phyloP scores from a whole-genome alignment of 2,888 invertebrate genomes.

The Aporophyla lueneburgensis region DNA sequence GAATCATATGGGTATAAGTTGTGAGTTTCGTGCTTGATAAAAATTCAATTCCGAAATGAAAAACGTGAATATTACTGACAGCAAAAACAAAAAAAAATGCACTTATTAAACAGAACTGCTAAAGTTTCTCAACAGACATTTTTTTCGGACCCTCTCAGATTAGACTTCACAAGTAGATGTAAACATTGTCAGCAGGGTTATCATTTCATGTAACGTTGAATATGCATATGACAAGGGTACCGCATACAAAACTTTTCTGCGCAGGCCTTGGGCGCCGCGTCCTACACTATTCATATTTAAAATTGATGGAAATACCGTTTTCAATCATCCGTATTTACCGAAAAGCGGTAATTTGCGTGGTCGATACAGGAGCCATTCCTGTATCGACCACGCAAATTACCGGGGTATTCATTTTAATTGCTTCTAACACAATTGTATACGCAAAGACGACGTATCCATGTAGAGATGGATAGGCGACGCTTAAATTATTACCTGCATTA shows the following conservation, averaged over 20 bases:
- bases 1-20: neutral
- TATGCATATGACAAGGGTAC: slow-evolving; percentile 31
- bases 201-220: slow-evolving; percentile 31
- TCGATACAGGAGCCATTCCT: too few relatives aligned
- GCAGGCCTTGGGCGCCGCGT: too few relatives aligned
- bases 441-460: neutral
- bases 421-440: neutral
- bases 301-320: slow-evolving; percentile 16
- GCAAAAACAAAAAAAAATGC: too few relatives aligned
- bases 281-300: neutral
- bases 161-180: slow-evolving; percentile 4
- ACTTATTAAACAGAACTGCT: neutral
- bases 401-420: neutral
- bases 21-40: neutral
- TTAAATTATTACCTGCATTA: neutral
- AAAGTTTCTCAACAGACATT: neutral
- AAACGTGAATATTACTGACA: neutral
- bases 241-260: slow-evolving; percentile 11
- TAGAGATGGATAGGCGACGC: neutral
- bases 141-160: slow-evolving; percentile 16
- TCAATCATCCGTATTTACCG: neutral
- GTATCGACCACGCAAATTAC: too few relatives aligned
- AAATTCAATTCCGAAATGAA: neutral
- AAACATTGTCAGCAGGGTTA: slow-evolving; percentile 32
- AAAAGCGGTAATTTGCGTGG: too few relatives aligned